These are phyloP conservation scores for Drosophila tripunctata DNA, from an alignment of 2,888 invertebrate species.

Conservation along the genomic window DNA sequence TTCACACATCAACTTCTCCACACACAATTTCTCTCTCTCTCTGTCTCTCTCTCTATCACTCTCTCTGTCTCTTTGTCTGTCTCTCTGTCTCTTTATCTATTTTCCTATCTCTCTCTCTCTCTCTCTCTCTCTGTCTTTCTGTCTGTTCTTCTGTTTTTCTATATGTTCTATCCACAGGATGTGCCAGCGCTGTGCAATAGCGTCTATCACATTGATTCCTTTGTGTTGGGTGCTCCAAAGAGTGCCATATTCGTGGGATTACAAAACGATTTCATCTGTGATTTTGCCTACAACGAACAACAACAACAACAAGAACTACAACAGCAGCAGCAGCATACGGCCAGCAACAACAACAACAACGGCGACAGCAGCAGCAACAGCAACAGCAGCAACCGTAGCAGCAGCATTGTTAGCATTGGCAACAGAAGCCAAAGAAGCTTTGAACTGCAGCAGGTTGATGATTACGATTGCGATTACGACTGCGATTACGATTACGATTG, in stretches of 20 bases:
- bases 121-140: constrained; percentile 43
- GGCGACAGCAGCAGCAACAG: neutral
- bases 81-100: constrained; percentile 3
- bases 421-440: constrained; percentile 18
- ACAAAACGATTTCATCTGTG: constrained; percentile 81
- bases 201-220: constrained; percentile 83
- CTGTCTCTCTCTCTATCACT: constrained; percentile 14
- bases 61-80: constrained; percentile 14
- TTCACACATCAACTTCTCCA: constrained; percentile 11
- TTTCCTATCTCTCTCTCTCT: constrained; percentile 4
- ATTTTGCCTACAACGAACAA: constrained; percentile 63
- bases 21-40: constrained; percentile 20
- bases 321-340: neutral
- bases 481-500: constrained; percentile 56
- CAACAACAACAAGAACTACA: neutral
- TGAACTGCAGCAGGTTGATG: constrained; percentile 26
- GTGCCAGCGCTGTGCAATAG: constrained; percentile 79
- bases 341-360: constrained; percentile 1
- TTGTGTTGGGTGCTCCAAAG: constrained; percentile 82
- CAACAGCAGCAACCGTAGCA: constrained; percentile 5
- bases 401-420: neutral
- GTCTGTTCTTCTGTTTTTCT: constrained; percentile 69
- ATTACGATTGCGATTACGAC: constrained; percentile 48
- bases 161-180: constrained; percentile 81
- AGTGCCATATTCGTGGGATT: constrained; percentile 83